Evolutionary conservation across 2,888 invertebrate genomes (phyloP), one percentile per base, ranked within the genome.

Genomic region (Zonitis immaculata): DNA sequence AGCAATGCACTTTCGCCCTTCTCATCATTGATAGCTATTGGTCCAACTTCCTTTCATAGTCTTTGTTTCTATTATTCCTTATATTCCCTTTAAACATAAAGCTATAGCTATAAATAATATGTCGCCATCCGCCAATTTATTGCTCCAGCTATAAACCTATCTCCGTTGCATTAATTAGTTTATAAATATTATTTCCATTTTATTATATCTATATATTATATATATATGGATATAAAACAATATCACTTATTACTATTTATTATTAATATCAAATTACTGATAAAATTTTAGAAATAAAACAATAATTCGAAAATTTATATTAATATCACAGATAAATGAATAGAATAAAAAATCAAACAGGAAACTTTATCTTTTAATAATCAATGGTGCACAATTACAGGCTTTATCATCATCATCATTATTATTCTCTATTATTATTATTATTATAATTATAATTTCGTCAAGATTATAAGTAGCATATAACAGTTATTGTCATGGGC

Each of bases 1-100:
- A 69, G 70, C 71, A 68, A 67, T 71, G 69, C 67, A 71, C 68
- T 70, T 59, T 65, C 56, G 64, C 67, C 66, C 65, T 64, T 58
- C 56, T 53, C 63, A 54, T 49, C 66, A 65, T 67, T 70, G 67
- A 71, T 70, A 70, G 65, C 68, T 70, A 69, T 68, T 67, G 66
- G 66, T 64, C 42, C 51, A 51, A 48, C 58, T 60, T 62, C 54
- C 54, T 48, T 51, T 56, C 25, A 52, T 52, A 25, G 54, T 51
- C 67, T 69, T 68, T 70, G 70, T 70, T 67, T 70, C 70, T 66
- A 61, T 58, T 58, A 63, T 64, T 64, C 60, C 63, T 54, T 49
- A 56, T 61, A 53, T 56, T 55, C 60, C 60, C 59, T 60, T 61
- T 59, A 62, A 56, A 60, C 63, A 54, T 66, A 66, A 66, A 66